Conservation (phyloP, 2,797 vertebrate species). For the Leptatherina wallacei region DNA sequence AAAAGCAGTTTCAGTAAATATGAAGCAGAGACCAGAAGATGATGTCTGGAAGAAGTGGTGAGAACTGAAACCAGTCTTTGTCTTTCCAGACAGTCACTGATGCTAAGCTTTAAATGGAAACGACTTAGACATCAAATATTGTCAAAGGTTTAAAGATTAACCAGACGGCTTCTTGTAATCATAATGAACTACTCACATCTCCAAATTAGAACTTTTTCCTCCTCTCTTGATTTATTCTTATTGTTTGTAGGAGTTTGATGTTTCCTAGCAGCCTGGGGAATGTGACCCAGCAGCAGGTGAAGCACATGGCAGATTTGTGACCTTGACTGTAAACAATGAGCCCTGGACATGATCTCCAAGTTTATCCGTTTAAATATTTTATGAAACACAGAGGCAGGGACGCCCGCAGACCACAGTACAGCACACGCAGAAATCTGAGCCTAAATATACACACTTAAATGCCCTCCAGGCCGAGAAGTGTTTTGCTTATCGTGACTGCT, state of each 20-base stretch:
- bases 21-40: not conserved
- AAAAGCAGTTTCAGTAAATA: not conserved
- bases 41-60: not conserved
- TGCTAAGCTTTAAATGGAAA: slow-evolving; percentile 22
- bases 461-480: not conserved
- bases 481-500: slow-evolving; percentile 12
- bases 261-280: slow-evolving; percentile 11
- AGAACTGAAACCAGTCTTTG: slow-evolving; percentile 43
- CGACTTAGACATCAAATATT: slow-evolving; percentile 23
- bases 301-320: not conserved
- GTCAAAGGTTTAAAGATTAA: slow-evolving; percentile 1
- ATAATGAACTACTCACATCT: slow-evolving; percentile 2
- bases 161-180: slow-evolving; percentile 18
- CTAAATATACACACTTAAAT: slow-evolving; percentile 18
- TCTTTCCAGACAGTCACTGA: slow-evolving; percentile 24
- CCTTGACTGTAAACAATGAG: not conserved
- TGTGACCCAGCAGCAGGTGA: slow-evolving; percentile 22
- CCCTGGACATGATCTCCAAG: not conserved
- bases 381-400: not conserved
- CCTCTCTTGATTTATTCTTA: not conserved
- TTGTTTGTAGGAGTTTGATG: not conserved
- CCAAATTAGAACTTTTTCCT: not conserved
- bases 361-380: slow-evolving; percentile 13
- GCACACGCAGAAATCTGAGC: slow-evolving; percentile 8
- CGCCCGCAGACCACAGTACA: slow-evolving; percentile 10